Conservation (phyloP, 2,797 vertebrate genomes). For the Ispidina lecontei region DNA sequence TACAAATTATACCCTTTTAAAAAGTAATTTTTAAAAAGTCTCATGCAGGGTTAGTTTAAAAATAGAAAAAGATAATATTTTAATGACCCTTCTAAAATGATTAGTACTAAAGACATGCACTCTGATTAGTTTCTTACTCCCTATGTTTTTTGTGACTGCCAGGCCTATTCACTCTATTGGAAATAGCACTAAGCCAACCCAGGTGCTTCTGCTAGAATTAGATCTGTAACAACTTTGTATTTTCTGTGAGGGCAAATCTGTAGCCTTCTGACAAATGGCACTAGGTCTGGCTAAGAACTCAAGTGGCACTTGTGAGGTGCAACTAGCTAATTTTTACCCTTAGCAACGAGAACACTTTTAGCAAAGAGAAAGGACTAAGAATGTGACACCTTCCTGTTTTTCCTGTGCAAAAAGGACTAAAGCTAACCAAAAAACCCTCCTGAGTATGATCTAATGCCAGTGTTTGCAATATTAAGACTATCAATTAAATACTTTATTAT, state of each 20-base stretch:
- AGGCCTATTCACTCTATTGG: background rate
- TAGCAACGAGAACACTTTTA: background rate
- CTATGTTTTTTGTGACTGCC: background rate
- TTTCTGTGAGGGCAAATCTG: background rate
- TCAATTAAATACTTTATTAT: background rate
- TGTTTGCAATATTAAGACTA: background rate
- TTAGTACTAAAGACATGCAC: background rate
- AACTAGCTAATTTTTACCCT: background rate
- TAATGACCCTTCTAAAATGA: background rate
- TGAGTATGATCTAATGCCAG: background rate
- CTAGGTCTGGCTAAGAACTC: background rate
- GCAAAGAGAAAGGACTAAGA: background rate
- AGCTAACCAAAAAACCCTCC: background rate
- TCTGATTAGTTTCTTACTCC: background rate
- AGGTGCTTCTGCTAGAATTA: background rate
- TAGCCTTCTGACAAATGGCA: background rate
- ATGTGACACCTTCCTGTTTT: background rate
- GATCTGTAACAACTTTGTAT: background rate
- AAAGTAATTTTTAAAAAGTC: background rate
- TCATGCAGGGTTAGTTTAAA: background rate
- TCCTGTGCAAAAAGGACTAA: background rate
- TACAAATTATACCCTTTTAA: background rate
- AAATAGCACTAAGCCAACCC: background rate
- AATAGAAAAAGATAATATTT: background rate
- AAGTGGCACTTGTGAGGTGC: background rate